These are phyloP conservation scores for Phoxinus phoxinus DNA, from an alignment of 2,113 vertebrate genomes.

Conservation along the genomic window DNA sequence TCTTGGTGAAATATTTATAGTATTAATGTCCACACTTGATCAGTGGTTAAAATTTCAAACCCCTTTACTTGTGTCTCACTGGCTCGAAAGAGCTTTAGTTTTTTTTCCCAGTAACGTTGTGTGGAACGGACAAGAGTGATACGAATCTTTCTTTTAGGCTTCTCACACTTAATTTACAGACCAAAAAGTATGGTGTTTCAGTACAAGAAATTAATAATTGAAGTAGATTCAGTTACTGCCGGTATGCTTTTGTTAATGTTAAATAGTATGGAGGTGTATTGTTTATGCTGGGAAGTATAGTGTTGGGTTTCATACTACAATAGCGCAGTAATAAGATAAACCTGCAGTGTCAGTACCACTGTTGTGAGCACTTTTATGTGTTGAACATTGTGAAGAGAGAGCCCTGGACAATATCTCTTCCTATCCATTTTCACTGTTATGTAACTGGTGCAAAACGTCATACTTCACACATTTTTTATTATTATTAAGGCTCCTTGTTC, in stretches of 20 bases:
- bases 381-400: neutral
- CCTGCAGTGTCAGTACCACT: neutral
- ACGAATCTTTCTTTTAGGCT: slow-evolving; percentile 9
- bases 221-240: neutral
- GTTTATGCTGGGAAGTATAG: neutral
- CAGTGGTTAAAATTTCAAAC: neutral
- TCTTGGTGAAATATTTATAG: neutral
- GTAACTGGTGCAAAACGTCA: slow-evolving; percentile 7
- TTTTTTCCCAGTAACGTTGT: neutral
- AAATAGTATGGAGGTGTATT: neutral
- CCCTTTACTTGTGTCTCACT: neutral
- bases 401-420: neutral
- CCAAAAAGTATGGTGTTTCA: slow-evolving; percentile 2
- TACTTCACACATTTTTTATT: slow-evolving; percentile 10
- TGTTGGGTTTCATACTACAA: slow-evolving; percentile 5
- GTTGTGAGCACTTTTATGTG: slow-evolving; percentile 4
- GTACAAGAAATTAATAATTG: slow-evolving; percentile 5
- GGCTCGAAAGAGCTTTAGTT: neutral
- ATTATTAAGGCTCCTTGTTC: neutral
- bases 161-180: slow-evolving; percentile 10
- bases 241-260: neutral
- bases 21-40: slow-evolving; percentile 2
- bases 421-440: slow-evolving; percentile 12
- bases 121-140: neutral
- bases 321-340: slow-evolving; percentile 29